Percentiles rank a stretch among this genome's conserved stretches.
Conservation (phyloP, 2,113 vertebrate species). For the Litocranius walleri region DNA sequence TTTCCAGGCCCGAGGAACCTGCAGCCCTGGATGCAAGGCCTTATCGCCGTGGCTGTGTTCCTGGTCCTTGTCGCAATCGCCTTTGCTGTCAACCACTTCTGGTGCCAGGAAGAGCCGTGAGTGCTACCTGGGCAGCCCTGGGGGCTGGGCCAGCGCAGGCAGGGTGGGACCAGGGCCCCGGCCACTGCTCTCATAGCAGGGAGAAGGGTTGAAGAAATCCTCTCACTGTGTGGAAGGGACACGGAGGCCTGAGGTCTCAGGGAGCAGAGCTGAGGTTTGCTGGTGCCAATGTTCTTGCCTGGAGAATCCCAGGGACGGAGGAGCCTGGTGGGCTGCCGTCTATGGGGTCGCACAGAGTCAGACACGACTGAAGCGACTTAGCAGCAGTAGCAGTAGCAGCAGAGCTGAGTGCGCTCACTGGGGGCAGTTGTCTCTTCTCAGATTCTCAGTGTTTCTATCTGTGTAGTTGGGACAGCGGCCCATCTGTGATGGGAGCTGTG, state of each 20-base stretch:
- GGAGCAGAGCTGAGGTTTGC: not conserved
- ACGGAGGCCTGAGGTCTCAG: not conserved
- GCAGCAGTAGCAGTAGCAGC: too few species aligned
- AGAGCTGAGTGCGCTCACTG: not conserved
- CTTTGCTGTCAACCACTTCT: slow-evolving; percentile 84
- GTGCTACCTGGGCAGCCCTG: not conserved
- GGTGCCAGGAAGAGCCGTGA: slow-evolving; percentile 82
- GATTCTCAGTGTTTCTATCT: not conserved
- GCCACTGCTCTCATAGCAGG: not conserved
- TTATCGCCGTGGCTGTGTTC: slow-evolving; percentile 84
- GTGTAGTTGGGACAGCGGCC: not conserved
- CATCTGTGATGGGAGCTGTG: not conserved
- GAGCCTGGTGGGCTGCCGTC: too few species aligned
- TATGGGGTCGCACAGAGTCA: too few species aligned
- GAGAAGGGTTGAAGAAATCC: not conserved
- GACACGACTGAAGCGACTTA: too few species aligned
- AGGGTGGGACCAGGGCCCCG: not conserved
- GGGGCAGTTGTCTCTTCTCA: not conserved
- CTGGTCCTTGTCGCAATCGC: slow-evolving; percentile 82
- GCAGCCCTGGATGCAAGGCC: slow-evolving; percentile 85
- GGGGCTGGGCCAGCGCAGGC: not conserved
- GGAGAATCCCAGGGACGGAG: too few species aligned
- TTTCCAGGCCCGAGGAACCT: slow-evolving; percentile 54
- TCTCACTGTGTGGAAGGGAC: not conserved
- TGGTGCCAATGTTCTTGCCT: too few species aligned